These are phyloP conservation scores for Diabrotica virgifera DNA, from an alignment of 1,140 invertebrate species.

Conservation along the genomic window DNA sequence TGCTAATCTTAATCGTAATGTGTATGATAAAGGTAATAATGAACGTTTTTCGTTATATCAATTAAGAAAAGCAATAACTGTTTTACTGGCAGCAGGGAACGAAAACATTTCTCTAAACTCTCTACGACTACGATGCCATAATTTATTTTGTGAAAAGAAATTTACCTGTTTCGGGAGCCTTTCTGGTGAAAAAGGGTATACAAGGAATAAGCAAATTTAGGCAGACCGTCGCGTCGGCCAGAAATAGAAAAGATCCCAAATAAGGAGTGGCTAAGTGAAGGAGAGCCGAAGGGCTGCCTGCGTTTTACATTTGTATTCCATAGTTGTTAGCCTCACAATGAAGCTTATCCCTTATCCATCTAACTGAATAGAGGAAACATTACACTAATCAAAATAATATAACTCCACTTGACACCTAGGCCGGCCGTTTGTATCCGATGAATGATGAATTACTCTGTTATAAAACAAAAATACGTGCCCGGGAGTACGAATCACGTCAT, in stretches of 20 bases:
- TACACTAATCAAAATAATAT: conserved; percentile 40
- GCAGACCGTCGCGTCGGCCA: background rate
- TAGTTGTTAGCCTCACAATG: background rate
- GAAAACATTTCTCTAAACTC: too few relatives aligned
- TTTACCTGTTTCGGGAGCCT: too few relatives aligned
- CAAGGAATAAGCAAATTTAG: too few relatives aligned
- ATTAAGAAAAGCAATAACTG: too few relatives aligned
- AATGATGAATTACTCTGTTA: conserved; percentile 32
- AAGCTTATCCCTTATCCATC: background rate
- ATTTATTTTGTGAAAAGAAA: too few relatives aligned
- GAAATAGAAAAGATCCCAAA: background rate
- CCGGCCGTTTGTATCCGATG: conserved; percentile 31
- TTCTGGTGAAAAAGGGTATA: too few relatives aligned
- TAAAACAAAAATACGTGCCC: conserved; percentile 34
- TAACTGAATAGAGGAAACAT: conserved; percentile 36
- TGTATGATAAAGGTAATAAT: too few relatives aligned
- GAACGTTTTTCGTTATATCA: too few relatives aligned
- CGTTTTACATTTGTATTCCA: background rate
- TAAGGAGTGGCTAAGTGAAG: background rate
- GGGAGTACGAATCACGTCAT: conserved; percentile 13
- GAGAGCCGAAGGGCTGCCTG: background rate
- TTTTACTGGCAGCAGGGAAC: too few relatives aligned
- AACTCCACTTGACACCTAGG: conserved; percentile 36
- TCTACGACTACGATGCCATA: too few relatives aligned
- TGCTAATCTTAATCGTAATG: too few relatives aligned